Conservation (phyloP, 2,113 vertebrate species). For the Bos indicus region DNA sequence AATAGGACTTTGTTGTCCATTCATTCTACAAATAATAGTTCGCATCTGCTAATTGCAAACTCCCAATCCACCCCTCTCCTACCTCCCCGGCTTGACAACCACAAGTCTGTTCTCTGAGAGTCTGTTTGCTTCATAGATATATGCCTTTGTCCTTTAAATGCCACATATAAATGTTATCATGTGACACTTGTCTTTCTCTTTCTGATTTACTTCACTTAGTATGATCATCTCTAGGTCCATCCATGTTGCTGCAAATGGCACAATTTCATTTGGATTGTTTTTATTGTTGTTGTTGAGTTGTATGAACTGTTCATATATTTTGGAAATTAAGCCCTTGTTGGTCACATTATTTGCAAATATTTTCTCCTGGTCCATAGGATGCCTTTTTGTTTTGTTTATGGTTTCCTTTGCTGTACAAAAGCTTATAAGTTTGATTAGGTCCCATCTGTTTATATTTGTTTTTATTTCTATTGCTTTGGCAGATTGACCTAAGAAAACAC, state of each 20-base stretch:
- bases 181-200: background rate
- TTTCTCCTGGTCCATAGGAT: background rate
- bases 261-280: background rate
- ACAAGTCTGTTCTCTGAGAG: background rate
- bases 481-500: background rate
- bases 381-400: background rate
- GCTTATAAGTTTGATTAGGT: background rate
- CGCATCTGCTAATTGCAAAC: background rate
- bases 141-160: background rate
- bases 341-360: background rate
- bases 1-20: background rate
- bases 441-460: background rate
- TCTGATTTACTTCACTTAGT: background rate
- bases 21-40: background rate
- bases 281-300: background rate
- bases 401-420: background rate
- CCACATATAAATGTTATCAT: background rate
- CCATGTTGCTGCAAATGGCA: background rate
- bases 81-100: background rate
- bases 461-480: background rate
- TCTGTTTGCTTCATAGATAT: background rate
- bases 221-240: background rate
- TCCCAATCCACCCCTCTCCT: background rate
- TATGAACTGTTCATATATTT: background rate
- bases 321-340: background rate